A percentile compares a stretch with the other conserved stretches of the same genome.
phyloP scores from a whole-genome alignment of 2,888 invertebrate genomes.

The Erebia aethiops region DNA sequence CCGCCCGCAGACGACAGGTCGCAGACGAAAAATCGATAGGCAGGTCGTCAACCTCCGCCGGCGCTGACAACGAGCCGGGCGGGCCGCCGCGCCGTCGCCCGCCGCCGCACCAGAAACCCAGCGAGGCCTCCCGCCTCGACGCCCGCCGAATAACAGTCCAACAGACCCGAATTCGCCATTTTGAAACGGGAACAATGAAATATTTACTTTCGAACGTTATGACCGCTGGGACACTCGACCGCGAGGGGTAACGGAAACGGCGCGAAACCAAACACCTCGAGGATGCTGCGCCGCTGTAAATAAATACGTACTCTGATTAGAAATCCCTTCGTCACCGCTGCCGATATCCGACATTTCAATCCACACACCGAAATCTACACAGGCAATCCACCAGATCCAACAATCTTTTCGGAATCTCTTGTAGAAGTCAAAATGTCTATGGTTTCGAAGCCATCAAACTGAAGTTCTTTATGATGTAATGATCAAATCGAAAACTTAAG shows the following conservation, averaged over 20 bases:
- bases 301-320: conserved; percentile 89
- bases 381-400: conserved; percentile 76
- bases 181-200: conserved; percentile 82
- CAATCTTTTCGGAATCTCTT: conserved; percentile 76
- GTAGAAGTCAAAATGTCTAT: conserved; percentile 67
- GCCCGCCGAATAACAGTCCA: conserved; percentile 48
- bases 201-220: conserved; percentile 78
- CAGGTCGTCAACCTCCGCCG: conserved; percentile 77
- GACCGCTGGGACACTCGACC: conserved; percentile 58
- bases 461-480: conserved; percentile 50
- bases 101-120: conserved; percentile 46
- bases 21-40: conserved; percentile 81
- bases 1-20: conserved; percentile 74
- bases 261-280: conserved; percentile 51
- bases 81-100: conserved; percentile 60
- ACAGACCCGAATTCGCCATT: conserved; percentile 78
- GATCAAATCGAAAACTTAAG: conserved; percentile 16
- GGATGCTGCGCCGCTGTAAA: conserved; percentile 58
- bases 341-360: conserved; percentile 90
- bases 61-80: conserved; percentile 68
- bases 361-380: conserved; percentile 81
- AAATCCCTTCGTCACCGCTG: conserved; percentile 90
- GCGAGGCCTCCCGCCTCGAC: conserved; percentile 48
- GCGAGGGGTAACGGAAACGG: conserved; percentile 57
- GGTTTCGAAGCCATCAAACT: conserved; percentile 72